These are phyloP conservation scores for Urocyon cinereoargenteus DNA, from an alignment of 2,797 vertebrate genomes.

Conservation along the genomic window DNA sequence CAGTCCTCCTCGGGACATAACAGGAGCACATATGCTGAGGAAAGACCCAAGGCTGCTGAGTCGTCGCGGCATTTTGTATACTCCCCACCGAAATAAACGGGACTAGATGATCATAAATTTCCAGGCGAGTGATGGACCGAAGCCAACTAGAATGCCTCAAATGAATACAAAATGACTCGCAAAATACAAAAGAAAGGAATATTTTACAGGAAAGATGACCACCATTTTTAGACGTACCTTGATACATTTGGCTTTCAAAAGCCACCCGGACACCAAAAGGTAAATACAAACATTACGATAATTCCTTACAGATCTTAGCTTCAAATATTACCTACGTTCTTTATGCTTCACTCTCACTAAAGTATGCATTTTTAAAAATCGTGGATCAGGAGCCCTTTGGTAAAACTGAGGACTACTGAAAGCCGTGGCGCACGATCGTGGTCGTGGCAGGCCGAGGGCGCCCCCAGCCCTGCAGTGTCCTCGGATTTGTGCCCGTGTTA, in stretches of 20 bases:
- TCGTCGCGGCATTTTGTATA: conserved; percentile 55
- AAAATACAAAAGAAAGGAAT: background rate
- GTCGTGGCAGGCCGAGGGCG: background rate
- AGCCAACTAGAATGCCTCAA: background rate
- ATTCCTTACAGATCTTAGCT: background rate
- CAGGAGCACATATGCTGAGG: conserved; percentile 64
- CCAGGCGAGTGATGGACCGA: background rate
- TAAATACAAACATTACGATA: background rate
- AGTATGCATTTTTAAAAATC: background rate
- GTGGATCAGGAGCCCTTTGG: background rate
- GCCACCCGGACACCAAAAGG: background rate
- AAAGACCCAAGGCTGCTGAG: conserved; percentile 69
- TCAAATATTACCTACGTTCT: background rate
- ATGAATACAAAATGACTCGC: conserved; percentile 21
- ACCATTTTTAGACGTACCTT: background rate
- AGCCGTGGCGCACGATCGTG: background rate
- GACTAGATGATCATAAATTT: conserved; percentile 17
- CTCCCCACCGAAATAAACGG: conserved; percentile 38
- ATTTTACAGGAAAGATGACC: background rate
- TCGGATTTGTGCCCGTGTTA: background rate
- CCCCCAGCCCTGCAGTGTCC: background rate
- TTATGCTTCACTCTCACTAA: background rate
- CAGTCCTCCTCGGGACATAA: conserved; percentile 57
- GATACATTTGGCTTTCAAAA: conserved; percentile 9
- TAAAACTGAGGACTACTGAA: background rate